A percentile compares a stretch with the other conserved stretches of the same genome.
Conservation (phyloP, 1,140 invertebrate species). For the Pogonus chalceus region DNA sequence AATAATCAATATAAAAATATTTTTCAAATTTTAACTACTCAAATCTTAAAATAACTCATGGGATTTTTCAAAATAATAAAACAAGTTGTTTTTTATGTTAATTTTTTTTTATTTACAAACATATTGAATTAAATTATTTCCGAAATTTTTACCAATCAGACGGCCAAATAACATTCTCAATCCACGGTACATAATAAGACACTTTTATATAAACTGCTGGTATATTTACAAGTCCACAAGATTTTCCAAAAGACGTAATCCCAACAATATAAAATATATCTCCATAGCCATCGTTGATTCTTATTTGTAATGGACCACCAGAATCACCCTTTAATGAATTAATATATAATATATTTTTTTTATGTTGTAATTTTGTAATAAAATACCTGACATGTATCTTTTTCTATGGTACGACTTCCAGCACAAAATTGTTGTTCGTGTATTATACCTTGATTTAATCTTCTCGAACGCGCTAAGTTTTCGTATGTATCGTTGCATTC, state of each 20-base stretch:
- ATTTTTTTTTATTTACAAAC: no score
- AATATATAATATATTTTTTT: neutral
- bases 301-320: constrained; percentile 47
- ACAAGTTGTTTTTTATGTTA: no score
- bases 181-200: constrained; percentile 47
- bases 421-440: constrained; percentile 52
- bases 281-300: constrained; percentile 38
- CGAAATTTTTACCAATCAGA: no score
- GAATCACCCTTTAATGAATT: constrained; percentile 48
- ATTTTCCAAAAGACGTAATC: constrained; percentile 45
- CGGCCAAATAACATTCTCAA: constrained; percentile 31
- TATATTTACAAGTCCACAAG: constrained; percentile 37
- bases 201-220: constrained; percentile 49
- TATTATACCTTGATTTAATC: constrained; percentile 42
- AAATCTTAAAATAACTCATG: no score
- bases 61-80: no score
- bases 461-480: constrained; percentile 25
- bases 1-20: no score
- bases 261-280: constrained; percentile 42
- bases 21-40: no score
- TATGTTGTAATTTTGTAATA: neutral
- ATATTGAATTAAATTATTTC: no score
- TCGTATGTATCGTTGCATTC: constrained; percentile 43
- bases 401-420: constrained; percentile 54
- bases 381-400: constrained; percentile 64